Evolutionary conservation across 2,888 invertebrate species (phyloP).

Genomic region (Chironomus riparius): DNA sequence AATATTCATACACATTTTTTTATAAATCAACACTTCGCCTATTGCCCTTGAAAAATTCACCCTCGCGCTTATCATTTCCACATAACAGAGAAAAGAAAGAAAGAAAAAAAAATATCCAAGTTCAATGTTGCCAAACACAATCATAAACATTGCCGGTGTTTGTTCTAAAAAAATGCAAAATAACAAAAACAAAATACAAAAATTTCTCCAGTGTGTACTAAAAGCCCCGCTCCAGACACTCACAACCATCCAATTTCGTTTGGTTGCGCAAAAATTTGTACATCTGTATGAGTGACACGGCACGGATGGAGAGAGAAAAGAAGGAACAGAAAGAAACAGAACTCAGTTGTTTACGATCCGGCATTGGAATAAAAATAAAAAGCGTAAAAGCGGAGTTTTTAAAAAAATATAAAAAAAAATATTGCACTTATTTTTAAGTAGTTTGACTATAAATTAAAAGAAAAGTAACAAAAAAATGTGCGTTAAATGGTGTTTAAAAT

Average conservation of each 20-base stretch:
- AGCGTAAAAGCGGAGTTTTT: not conserved
- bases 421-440: not conserved
- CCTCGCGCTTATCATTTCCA: no score
- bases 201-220: not conserved
- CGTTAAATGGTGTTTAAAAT: not conserved
- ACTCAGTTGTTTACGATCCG: slow-evolving; percentile 8
- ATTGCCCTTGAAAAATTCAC: no score
- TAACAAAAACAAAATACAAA: not conserved
- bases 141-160: no score
- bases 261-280: not conserved
- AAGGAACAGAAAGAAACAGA: slow-evolving; percentile 10
- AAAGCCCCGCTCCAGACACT: no score
- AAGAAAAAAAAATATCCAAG: no score
- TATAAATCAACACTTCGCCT: no score
- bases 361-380: slow-evolving; percentile 1
- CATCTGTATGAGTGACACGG: not conserved
- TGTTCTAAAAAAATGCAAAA: no score
- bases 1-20: no score
- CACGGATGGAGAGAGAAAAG: not conserved
- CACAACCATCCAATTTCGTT: no score
- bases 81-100: no score
- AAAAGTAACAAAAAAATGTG: not conserved
- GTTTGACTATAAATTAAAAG: not conserved
- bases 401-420: not conserved
- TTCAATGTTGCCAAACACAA: no score